phyloP scores from a whole-genome alignment of 2,113 vertebrate species.

The Mionectes macconnelli region DNA sequence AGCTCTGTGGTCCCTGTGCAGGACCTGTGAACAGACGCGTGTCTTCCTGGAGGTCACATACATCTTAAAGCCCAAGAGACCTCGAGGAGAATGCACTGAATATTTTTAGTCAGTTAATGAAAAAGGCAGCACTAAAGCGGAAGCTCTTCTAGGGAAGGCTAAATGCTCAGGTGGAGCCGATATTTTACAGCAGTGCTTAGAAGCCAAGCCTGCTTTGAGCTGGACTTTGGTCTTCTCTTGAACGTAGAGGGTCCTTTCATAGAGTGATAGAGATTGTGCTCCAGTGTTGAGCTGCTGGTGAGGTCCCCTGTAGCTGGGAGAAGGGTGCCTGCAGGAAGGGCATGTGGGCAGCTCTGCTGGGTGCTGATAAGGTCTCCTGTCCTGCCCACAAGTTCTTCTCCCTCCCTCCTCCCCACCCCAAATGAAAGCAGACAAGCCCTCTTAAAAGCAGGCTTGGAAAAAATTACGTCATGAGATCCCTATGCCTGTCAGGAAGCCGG shows the following conservation, averaged over 20 bases:
- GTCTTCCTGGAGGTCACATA: not conserved
- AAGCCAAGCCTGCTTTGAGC: not conserved
- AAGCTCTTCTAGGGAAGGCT: not conserved
- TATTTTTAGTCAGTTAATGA: not conserved
- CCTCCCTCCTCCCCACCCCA: not conserved
- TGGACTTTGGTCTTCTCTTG: not conserved
- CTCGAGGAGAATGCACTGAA: not conserved
- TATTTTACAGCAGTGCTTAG: not conserved
- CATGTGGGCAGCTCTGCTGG: fast-evolving
- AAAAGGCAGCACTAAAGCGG: not conserved
- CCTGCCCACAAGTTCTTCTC: not conserved
- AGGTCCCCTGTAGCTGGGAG: not conserved
- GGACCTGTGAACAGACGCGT: not conserved
- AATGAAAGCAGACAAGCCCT: conserved; percentile 17
- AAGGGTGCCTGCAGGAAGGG: not conserved
- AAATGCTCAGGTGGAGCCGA: not conserved
- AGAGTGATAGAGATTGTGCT: not conserved
- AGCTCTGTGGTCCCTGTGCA: not conserved
- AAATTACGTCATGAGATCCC: conserved; percentile 50
- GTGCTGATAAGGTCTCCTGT: not conserved
- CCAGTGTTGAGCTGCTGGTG: not conserved
- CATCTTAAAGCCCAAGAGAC: not conserved
- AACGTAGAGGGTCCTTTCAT: not conserved
- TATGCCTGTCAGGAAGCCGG: conserved; percentile 21
- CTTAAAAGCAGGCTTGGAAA: not conserved